phyloP scores from a whole-genome alignment of 2,113 vertebrate species.

The Ameiurus melas region DNA sequence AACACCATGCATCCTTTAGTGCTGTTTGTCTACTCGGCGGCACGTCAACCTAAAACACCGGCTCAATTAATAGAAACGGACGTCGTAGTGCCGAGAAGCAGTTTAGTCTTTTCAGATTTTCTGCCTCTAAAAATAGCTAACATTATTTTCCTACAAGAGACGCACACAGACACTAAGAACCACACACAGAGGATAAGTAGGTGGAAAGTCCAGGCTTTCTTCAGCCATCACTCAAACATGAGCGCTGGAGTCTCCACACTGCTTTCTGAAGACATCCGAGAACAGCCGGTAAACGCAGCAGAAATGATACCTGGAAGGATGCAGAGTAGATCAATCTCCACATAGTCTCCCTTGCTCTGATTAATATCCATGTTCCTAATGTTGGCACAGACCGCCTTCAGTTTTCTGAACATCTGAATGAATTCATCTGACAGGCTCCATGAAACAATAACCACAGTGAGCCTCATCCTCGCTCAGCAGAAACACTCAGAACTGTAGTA shows the following conservation, averaged over 20 bases:
- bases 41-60: background rate
- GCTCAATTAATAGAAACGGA: background rate
- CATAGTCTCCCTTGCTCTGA: background rate
- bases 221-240: background rate
- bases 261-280: background rate
- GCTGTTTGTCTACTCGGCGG: background rate
- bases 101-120: background rate
- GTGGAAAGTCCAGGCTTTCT: background rate
- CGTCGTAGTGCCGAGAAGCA: background rate
- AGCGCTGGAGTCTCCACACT: background rate
- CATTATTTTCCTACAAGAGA: background rate
- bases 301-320: background rate
- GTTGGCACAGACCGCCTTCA: background rate
- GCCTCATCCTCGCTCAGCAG: background rate
- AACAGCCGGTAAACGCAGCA: background rate
- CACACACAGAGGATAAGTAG: background rate
- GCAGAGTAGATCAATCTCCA: background rate
- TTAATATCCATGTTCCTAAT: background rate
- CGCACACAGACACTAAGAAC: background rate
- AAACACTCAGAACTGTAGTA: background rate
- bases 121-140: background rate
- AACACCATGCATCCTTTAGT: background rate
- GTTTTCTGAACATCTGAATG: background rate
- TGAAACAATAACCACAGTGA: background rate
- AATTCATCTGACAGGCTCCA: background rate